Conservation (phyloP, 2,113 vertebrate species). For the Rallus limicola region DNA sequence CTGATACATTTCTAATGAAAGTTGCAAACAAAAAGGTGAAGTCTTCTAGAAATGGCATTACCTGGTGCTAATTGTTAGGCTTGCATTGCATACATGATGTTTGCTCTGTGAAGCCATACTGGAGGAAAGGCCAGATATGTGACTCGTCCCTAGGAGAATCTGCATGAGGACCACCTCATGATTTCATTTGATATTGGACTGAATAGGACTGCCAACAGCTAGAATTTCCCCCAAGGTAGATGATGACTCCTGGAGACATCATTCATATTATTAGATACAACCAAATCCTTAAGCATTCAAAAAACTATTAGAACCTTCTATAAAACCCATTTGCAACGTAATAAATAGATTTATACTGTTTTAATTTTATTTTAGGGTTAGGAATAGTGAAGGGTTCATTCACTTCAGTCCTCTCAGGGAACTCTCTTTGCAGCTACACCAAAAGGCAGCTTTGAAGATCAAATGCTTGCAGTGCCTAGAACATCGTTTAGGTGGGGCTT, state of each 20-base stretch:
- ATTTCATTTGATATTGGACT: neutral
- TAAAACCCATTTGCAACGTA: neutral
- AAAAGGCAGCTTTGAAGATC: neutral
- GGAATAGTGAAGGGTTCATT: neutral
- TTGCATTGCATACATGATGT: neutral
- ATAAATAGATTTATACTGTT: neutral
- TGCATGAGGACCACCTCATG: neutral
- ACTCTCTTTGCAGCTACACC: neutral
- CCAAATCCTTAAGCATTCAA: neutral
- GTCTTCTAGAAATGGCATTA: neutral
- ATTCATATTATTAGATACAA: neutral
- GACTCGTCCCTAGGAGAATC: neutral
- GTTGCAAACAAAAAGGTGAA: neutral
- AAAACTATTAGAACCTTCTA: neutral
- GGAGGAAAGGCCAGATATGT: neutral
- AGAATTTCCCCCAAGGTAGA: neutral
- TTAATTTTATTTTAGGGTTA: neutral
- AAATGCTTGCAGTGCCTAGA: neutral
- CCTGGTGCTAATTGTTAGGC: neutral
- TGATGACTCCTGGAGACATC: neutral
- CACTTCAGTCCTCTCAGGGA: neutral
- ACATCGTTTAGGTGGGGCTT: neutral
- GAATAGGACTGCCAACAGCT: neutral
- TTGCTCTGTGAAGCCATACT: neutral
- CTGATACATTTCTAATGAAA: neutral